A percentile compares a stretch with the other conserved stretches of the same genome.
phyloP scores from a whole-genome alignment of 2,888 invertebrate genomes.

The Drosophila hamatofila region DNA sequence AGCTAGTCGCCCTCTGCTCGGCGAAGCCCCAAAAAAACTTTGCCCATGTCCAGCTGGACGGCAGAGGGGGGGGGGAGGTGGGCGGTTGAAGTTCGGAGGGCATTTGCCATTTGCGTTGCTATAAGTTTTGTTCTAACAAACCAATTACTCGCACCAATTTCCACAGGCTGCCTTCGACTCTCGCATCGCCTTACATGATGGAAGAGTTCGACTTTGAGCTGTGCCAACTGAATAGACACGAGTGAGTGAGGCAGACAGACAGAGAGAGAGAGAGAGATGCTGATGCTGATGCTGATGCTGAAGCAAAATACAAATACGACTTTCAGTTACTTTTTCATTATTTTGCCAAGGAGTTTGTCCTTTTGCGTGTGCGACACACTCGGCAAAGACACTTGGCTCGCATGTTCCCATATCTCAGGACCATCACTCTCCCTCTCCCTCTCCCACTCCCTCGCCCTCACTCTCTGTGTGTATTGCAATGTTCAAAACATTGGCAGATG shows the following conservation, averaged over 20 bases:
- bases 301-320: conserved; percentile 77
- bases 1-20: conserved; percentile 27
- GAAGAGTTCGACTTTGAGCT: conserved; percentile 78
- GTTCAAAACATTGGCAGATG: conserved; percentile 80
- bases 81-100: neutral
- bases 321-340: conserved; percentile 81
- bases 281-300: conserved; percentile 38
- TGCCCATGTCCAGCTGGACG: conserved; percentile 66
- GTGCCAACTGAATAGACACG: conserved; percentile 10
- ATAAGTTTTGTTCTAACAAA: conserved; percentile 80
- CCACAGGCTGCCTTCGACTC: conserved; percentile 67
- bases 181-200: conserved; percentile 63
- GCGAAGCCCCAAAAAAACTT: conserved; percentile 47
- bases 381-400: conserved; percentile 56
- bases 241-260: neutral
- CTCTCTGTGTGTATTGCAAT: conserved; percentile 65
- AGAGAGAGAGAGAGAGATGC: neutral
- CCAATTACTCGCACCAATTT: conserved; percentile 81
- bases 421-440: neutral
- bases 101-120: conserved; percentile 60
- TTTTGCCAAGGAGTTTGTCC: conserved; percentile 80
- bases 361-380: conserved; percentile 65
- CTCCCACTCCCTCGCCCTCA: neutral
- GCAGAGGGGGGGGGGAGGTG: neutral
- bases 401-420: conserved; percentile 41